phyloP scores from a whole-genome alignment of 2,888 invertebrate genomes.

The Fragum fragum region DNA sequence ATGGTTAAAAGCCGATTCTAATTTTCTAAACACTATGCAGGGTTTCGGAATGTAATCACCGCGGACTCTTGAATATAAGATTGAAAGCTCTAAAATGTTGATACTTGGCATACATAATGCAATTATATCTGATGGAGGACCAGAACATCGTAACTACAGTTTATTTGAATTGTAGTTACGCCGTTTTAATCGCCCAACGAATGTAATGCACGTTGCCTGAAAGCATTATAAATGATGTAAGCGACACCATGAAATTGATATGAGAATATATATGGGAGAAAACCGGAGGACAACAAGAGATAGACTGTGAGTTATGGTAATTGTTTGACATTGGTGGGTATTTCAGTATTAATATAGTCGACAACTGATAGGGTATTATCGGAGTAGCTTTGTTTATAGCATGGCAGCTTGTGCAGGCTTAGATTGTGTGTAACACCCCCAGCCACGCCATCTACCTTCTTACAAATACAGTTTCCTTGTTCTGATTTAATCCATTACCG shows the following conservation, averaged over 20 bases:
- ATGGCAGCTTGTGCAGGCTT: background rate
- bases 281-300: background rate
- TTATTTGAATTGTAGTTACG: too few species aligned
- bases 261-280: conserved; percentile 16
- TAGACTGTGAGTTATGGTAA: conserved; percentile 1
- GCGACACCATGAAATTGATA: conserved; percentile 23
- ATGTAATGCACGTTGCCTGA: background rate
- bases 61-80: background rate
- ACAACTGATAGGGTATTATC: conserved; percentile 11
- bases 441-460: too few species aligned
- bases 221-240: conserved; percentile 26
- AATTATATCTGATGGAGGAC: too few species aligned
- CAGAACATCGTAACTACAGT: too few species aligned
- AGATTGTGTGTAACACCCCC: background rate
- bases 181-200: background rate
- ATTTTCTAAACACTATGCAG: too few species aligned
- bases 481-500: too few species aligned
- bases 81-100: background rate
- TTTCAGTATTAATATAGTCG: conserved; percentile 13
- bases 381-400: background rate
- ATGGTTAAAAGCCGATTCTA: too few species aligned
- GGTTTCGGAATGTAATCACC: too few species aligned
- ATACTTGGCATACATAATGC: background rate
- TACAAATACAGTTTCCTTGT: too few species aligned
- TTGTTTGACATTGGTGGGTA: background rate